Evolutionary conservation across 2,113 vertebrate species (phyloP).

Genomic region (Rhea americana): DNA sequence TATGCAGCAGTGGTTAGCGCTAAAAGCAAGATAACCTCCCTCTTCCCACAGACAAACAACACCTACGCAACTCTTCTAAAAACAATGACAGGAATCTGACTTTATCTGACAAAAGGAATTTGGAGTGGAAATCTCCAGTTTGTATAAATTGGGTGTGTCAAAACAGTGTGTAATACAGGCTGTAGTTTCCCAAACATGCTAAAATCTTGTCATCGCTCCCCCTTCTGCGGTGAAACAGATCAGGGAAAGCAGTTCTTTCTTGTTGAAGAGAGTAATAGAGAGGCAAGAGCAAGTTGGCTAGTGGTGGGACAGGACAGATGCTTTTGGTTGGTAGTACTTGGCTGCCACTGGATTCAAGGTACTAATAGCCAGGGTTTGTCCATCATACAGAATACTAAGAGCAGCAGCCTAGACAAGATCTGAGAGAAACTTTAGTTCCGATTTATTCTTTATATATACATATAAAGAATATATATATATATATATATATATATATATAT

Average conservation of each 20-base stretch:
- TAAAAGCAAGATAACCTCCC: not conserved
- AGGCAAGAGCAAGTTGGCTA: not conserved
- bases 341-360: not conserved
- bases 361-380: fast-evolving
- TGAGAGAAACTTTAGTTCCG: not conserved
- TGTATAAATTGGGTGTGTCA: fast-evolving
- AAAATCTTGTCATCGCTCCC: not conserved
- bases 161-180: not conserved
- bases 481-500: not conserved
- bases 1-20: not conserved
- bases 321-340: not conserved
- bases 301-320: not conserved
- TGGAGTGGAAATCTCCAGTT: not conserved
- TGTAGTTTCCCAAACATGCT: not conserved
- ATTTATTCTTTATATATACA: not conserved
- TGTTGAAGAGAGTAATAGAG: not conserved
- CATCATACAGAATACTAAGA: fast-evolving
- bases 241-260: not conserved
- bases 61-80: not conserved
- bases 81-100: not conserved
- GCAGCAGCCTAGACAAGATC: not conserved
- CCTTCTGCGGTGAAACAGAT: not conserved
- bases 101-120: not conserved
- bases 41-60: not conserved
- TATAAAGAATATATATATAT: not conserved